Evolutionary conservation across 2,797 vertebrate species (phyloP).

Genomic region (Rhynchotus rufescens): DNA sequence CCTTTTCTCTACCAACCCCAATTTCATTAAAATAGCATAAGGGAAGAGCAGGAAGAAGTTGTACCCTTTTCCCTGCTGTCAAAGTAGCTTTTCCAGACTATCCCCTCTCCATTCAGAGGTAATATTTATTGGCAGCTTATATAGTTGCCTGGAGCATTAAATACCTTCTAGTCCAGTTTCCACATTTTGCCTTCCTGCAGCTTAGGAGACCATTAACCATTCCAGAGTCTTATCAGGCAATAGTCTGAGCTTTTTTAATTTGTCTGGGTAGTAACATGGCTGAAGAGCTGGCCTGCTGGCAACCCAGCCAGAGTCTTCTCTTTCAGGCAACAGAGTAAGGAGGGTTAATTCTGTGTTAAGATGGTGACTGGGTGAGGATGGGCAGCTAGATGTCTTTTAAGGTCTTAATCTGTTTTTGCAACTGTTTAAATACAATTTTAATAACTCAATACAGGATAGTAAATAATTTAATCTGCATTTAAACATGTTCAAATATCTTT

Average conservation of each 20-base stretch:
- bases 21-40: neutral
- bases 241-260: rapidly evolving
- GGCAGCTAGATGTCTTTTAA: neutral
- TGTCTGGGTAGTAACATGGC: rapidly evolving
- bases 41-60: neutral
- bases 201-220: neutral
- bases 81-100: neutral
- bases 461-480: neutral
- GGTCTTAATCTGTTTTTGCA: neutral
- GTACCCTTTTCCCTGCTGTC: neutral
- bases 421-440: neutral
- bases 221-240: rapidly evolving
- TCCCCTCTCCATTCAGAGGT: neutral
- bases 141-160: neutral
- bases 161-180: neutral
- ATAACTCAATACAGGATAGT: neutral
- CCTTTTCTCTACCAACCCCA: neutral
- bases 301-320: neutral
- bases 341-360: neutral
- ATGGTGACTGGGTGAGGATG: neutral
- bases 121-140: neutral
- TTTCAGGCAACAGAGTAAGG: neutral
- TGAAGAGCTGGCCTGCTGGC: neutral
- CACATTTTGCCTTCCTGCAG: rapidly evolving
- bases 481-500: neutral